A percentile compares a stretch with the other conserved stretches of the same genome.
phyloP scores from a whole-genome alignment of 2,797 vertebrate species.

The Oreochromis mossambicus region DNA sequence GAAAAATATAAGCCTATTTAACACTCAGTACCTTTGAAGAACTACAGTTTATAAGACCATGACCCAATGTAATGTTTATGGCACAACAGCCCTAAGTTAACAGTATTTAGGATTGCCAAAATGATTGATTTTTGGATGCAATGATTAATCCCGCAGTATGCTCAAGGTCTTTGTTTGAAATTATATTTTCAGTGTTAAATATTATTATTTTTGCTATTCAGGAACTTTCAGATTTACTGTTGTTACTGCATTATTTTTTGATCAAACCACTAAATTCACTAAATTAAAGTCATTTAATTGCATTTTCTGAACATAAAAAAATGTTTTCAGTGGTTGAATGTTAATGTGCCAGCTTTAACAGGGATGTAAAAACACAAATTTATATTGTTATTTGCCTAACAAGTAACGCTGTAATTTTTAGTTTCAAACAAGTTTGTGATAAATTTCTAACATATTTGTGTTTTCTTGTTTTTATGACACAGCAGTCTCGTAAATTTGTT shows the following conservation, averaged over 20 bases:
- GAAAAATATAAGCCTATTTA: not conserved
- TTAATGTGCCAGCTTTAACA: not conserved
- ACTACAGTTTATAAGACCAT: not conserved
- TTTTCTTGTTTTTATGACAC: not conserved
- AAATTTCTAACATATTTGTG: not conserved
- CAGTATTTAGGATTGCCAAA: not conserved
- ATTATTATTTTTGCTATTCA: not conserved
- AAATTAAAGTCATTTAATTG: not conserved
- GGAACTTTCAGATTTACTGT: not conserved
- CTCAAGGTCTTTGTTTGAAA: not conserved
- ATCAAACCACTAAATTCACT: not conserved
- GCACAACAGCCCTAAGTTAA: not conserved
- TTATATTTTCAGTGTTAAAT: not conserved
- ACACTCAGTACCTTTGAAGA: not conserved
- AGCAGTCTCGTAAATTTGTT: not conserved
- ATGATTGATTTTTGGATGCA: not conserved
- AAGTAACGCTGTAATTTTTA: fast-evolving
- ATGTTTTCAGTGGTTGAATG: not conserved
- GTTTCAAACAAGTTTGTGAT: not conserved
- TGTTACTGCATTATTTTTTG: not conserved
- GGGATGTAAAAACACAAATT: not conserved
- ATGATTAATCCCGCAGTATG: not conserved
- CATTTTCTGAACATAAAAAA: not conserved
- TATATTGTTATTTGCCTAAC: not conserved
- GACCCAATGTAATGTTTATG: not conserved